Evolutionary conservation across 2,113 vertebrate genomes (phyloP).

Genomic region (Ramphastos sulfuratus): DNA sequence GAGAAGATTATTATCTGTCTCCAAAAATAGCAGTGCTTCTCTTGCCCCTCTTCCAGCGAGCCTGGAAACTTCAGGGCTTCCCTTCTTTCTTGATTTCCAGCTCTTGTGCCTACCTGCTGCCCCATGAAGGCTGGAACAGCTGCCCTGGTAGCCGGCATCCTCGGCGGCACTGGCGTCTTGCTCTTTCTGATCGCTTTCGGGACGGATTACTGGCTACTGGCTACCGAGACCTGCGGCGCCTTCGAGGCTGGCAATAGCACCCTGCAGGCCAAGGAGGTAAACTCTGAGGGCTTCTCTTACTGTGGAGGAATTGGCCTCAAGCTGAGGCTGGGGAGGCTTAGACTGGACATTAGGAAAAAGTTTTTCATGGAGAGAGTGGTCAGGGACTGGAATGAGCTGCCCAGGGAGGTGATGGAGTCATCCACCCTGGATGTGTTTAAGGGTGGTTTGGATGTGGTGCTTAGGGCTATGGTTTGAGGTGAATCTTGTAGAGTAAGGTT

Average conservation of each 20-base stretch:
- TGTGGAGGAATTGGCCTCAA: neutral
- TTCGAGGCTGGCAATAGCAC: conserved; percentile 3
- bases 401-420: no score
- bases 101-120: neutral
- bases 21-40: conserved; percentile 82
- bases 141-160: conserved; percentile 77
- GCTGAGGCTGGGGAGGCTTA: no score
- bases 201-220: conserved; percentile 89
- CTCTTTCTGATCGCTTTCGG: conserved; percentile 84
- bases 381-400: no score
- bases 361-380: no score
- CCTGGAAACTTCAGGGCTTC: neutral
- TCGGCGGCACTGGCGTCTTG: conserved; percentile 77
- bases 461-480: no score
- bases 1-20: conserved; percentile 38
- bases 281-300: neutral
- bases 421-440: no score
- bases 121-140: conserved; percentile 83
- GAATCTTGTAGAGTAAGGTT: no score
- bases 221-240: conserved; percentile 78
- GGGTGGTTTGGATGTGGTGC: no score
- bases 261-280: conserved; percentile 34
- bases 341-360: no score
- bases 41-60: neutral
- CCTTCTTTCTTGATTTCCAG: neutral